Evolutionary conservation across 2,888 invertebrate genomes (phyloP), one percentile per base, ranked within the genome.

Genomic region (Drosophila rellima): DNA sequence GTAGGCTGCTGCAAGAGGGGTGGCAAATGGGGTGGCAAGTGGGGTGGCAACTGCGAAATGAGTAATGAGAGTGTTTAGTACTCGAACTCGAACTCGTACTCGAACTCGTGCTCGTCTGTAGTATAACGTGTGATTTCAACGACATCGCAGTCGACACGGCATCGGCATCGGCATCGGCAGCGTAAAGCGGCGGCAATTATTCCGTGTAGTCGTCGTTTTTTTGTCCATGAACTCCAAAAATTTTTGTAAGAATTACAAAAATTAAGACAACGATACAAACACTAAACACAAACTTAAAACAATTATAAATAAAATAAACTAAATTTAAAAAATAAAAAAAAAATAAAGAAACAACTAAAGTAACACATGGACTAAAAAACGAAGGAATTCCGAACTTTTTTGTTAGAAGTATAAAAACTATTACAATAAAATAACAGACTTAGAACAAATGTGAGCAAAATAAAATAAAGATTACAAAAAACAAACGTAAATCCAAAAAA

Each of bases 11-110:
- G 23, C 39, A 10, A 18, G 29, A 42, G 57, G 13, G 47, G 31
- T 23, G 23, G 39, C 29, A 17, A n/a, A 40, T n/a, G n/a, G n/a
- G n/a, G 26, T n/a, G 11, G 39, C 17, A 23, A 42, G 56, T n/a
- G n/a, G 10, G 42, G 26, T n/a, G 15, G 40, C 31, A 18, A 42
- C 8, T 13, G 57, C 65, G 39, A 57, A 54, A 45, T 84, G 85
- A 85, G 88, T 88, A 85, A 85, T 85, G 85, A 85, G 88, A 78
- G 86, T 78, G 80, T 85, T 84, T 88, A 85, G 54, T 54, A 31
- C 40, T 51, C 35, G 35, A 35, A 35, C 35, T 35, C 35, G n/a
- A 7, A n/a, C 35, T 35, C 35, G 35, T 13, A 35, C 35, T 35
- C 35, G 35, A 4, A 33, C 11, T 35, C 33, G 35, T 6, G 7